These are phyloP conservation scores for Antennarius striatus DNA, from an alignment of 2,113 vertebrate genomes.

Conservation along the genomic window DNA sequence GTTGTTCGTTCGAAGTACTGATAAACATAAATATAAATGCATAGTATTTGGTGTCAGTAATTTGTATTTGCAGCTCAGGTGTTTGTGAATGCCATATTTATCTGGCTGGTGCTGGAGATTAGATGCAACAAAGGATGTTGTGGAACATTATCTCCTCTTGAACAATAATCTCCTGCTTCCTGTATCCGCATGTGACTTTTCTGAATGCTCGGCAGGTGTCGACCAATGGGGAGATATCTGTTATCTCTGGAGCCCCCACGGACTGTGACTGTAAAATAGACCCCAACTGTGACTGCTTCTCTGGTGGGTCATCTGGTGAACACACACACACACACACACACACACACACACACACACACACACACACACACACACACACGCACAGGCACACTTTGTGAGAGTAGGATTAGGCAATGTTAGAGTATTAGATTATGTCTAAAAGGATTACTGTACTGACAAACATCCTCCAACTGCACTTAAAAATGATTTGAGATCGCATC, in stretches of 20 bases:
- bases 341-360: slow-evolving; percentile 34
- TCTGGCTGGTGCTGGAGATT: slow-evolving; percentile 23
- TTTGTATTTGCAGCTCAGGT: slow-evolving; percentile 16
- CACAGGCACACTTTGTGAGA: slow-evolving; percentile 21
- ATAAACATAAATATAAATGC: too few species aligned
- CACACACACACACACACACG: slow-evolving; percentile 34
- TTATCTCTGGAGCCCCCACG: slow-evolving; percentile 90
- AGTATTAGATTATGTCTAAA: slow-evolving; percentile 53
- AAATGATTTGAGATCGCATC: slow-evolving; percentile 35
- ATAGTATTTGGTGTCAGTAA: neutral
- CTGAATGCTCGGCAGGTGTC: slow-evolving; percentile 80
- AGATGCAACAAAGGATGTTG: slow-evolving; percentile 15
- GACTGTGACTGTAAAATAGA: slow-evolving; percentile 99
- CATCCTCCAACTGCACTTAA: slow-evolving; percentile 47
- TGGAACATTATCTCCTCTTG: slow-evolving; percentile 25
- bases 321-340: neutral
- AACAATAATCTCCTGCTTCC: slow-evolving; percentile 19
- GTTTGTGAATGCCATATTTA: slow-evolving; percentile 25
- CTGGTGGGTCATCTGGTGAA: slow-evolving; percentile 79
- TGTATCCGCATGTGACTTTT: slow-evolving; percentile 20
- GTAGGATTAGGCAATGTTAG: slow-evolving; percentile 44
- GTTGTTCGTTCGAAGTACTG: too few species aligned
- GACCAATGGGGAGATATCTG: slow-evolving; percentile 93
- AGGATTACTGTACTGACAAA: slow-evolving; percentile 42
- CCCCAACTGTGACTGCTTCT: slow-evolving; percentile 97